Conservation (phyloP, 2,797 vertebrate genomes). For the Sardinella longiceps region DNA sequence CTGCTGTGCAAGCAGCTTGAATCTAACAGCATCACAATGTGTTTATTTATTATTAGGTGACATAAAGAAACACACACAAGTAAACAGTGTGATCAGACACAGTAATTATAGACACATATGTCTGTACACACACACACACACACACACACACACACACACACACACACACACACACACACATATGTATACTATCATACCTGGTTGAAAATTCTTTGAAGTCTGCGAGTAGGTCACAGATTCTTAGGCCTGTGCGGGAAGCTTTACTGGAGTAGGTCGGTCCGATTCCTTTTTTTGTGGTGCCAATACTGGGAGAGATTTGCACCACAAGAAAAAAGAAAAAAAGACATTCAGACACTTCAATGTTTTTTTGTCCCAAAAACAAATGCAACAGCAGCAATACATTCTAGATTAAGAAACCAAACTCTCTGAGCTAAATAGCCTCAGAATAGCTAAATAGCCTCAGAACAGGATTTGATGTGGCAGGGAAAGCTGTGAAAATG, state of each 20-base stretch:
- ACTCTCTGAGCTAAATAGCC: neutral
- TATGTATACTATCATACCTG: constrained; percentile 72
- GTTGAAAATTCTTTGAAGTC: constrained; percentile 93
- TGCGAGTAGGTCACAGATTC: constrained; percentile 92
- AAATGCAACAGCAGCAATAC: neutral
- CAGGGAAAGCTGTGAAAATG: neutral
- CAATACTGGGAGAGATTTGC: constrained; percentile 82
- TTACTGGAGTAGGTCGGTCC: constrained; percentile 97
- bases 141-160: no score
- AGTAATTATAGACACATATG: neutral
- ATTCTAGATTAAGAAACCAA: neutral
- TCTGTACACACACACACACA: no score
- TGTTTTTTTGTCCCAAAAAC: neutral
- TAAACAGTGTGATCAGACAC: neutral
- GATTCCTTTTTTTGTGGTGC: constrained; percentile 98
- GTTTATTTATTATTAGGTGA: neutral
- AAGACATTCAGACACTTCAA: no score
- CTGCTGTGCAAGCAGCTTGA: constrained; percentile 91
- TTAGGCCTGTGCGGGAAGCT: constrained; percentile 92
- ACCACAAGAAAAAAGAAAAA: no score
- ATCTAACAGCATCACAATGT: constrained; percentile 75
- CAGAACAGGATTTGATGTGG: neutral
- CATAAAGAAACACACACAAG: neutral
- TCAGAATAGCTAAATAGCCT: no score
- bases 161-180: neutral